Conservation (phyloP, 2,113 vertebrate species). For the Tenebrosternarchus preto region DNA sequence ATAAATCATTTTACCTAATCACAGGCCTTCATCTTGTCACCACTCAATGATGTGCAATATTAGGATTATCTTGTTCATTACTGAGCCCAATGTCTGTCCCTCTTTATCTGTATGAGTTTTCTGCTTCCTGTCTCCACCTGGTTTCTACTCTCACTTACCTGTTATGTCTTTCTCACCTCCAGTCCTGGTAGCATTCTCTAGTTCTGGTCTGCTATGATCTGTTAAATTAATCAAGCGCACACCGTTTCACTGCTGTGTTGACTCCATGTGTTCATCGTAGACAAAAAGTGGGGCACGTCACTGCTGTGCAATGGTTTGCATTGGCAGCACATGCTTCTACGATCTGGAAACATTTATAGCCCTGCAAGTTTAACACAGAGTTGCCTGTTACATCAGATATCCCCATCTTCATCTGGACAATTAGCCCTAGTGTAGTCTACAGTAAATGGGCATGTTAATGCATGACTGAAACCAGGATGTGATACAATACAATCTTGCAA, state of each 20-base stretch:
- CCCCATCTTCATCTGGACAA: constrained; percentile 37
- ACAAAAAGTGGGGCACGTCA: neutral
- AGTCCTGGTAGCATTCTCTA: neutral
- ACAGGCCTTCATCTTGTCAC: too few species aligned
- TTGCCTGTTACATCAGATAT: constrained; percentile 20
- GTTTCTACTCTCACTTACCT: constrained; percentile 52
- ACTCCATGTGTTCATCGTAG: neutral
- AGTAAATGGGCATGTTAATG: neutral
- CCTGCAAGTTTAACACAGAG: constrained; percentile 23
- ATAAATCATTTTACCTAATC: too few species aligned
- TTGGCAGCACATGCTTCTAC: neutral
- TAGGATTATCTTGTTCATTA: too few species aligned
- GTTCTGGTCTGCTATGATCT: neutral
- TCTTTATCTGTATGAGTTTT: too few species aligned
- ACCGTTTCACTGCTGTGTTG: neutral
- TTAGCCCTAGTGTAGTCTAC: neutral
- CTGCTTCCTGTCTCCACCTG: too few species aligned
- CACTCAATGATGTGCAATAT: too few species aligned
- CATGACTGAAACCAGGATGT: neutral
- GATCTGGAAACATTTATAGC: constrained; percentile 19
- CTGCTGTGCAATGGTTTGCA: neutral
- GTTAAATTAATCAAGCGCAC: too few species aligned
- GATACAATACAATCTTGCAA: neutral
- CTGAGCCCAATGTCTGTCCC: too few species aligned
- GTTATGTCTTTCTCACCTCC: constrained; percentile 15